A percentile compares a stretch with the other conserved stretches of the same genome.
These are phyloP conservation scores for Muntiacus reevesi DNA, from an alignment of 2,113 vertebrate species.

Conservation along the genomic window DNA sequence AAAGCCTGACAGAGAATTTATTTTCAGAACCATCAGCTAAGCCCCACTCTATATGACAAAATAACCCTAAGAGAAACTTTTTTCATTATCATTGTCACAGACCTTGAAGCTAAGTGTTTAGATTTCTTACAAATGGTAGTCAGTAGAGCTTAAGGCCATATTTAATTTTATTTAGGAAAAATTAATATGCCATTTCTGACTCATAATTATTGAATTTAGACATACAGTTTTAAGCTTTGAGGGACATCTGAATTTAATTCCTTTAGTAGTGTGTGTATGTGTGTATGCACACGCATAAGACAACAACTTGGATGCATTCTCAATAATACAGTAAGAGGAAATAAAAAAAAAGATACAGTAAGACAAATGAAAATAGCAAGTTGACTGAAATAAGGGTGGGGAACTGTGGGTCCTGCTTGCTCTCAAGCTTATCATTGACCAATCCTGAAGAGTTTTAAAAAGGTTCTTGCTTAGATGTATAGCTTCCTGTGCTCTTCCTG, in stretches of 20 bases:
- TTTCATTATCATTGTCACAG: not conserved
- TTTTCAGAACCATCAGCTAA: not conserved
- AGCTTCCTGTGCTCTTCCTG: not conserved
- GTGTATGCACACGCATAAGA: not conserved
- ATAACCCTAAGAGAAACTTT: not conserved
- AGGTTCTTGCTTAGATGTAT: not conserved
- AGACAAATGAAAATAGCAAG: not conserved
- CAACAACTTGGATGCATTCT: not conserved
- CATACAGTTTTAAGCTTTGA: not conserved
- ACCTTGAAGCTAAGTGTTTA: not conserved
- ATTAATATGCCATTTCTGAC: not conserved
- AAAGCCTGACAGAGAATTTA: not conserved
- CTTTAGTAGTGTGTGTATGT: not conserved
- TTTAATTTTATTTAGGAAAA: not conserved
- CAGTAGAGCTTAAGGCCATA: not conserved
- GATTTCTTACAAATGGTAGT: not conserved
- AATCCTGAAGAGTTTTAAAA: not conserved
- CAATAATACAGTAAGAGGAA: not conserved
- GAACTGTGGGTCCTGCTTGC: not conserved
- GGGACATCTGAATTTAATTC: not conserved
- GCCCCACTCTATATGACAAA: not conserved
- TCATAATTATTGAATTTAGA: not conserved
- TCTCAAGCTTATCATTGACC: not conserved
- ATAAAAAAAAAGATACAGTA: not conserved
- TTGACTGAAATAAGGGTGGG: not conserved